Evolutionary conservation across 2,113 vertebrate species (phyloP).

Genomic region (Columbina picui): DNA sequence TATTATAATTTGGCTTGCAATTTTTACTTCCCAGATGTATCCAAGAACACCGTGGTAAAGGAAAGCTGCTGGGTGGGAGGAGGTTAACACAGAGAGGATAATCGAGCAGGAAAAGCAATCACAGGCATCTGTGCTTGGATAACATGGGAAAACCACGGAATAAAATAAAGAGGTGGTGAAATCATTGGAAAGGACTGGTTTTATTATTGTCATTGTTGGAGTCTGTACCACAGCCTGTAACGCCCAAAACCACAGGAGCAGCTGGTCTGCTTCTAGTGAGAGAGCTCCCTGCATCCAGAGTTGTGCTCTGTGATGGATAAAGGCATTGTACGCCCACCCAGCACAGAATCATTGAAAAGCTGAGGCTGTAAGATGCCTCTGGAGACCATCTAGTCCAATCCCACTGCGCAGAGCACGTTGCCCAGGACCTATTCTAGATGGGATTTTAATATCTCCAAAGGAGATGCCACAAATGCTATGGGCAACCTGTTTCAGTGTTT

Average conservation of each 20-base stretch:
- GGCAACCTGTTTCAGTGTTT: background rate
- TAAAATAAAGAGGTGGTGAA: slow-evolving; percentile 25
- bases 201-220: background rate
- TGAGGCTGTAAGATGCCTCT: background rate
- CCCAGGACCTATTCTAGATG: background rate
- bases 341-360: background rate
- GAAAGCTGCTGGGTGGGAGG: background rate
- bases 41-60: background rate
- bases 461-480: background rate
- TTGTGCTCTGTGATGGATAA: background rate
- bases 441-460: background rate
- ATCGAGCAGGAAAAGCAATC: background rate
- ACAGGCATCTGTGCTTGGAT: background rate
- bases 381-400: background rate
- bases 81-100: background rate
- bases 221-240: background rate
- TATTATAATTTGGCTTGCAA: background rate
- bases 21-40: background rate
- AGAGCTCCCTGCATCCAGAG: background rate
- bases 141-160: slow-evolving; percentile 19
- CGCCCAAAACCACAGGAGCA: background rate
- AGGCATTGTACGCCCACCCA: background rate
- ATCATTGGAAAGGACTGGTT: slow-evolving; percentile 14
- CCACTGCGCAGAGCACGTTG: background rate
- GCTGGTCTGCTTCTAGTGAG: background rate